Evolutionary conservation across 2,797 vertebrate genomes (phyloP).

Genomic region (Artibeus jamaicensis): DNA sequence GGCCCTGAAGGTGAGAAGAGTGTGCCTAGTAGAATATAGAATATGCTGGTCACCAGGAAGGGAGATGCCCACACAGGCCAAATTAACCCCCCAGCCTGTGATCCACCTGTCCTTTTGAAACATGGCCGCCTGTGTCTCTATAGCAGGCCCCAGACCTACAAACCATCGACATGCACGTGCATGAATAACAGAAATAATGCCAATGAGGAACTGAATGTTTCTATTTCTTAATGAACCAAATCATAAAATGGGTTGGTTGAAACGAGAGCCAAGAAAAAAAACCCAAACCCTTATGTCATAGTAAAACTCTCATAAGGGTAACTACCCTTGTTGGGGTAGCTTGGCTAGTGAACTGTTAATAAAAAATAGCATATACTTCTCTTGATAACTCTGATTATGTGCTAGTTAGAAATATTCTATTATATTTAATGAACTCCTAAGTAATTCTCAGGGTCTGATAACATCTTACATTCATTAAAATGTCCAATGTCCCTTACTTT

Average conservation of each 20-base stretch:
- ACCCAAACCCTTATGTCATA: not conserved
- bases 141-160: not conserved
- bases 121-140: not conserved
- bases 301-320: not conserved
- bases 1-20: not conserved
- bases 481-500: conserved; percentile 14
- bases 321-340: not conserved
- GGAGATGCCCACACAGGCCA: not conserved
- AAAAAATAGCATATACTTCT: conserved; percentile 24
- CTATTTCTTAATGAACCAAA: not conserved
- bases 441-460: conserved; percentile 37
- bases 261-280: conserved; percentile 19
- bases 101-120: not conserved
- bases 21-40: not conserved
- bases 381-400: conserved; percentile 31
- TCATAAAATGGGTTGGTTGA: not conserved
- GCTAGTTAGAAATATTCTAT: conserved; percentile 40
- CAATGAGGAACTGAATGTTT: not conserved
- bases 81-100: not conserved
- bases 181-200: not conserved
- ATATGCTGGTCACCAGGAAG: not conserved
- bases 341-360: not conserved
- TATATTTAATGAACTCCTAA: conserved; percentile 59
- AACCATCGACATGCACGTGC: not conserved
- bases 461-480: conserved; percentile 50